Base-by-base conservation (phyloP, 2,797 vertebrate genomes). In the Enoplosus armatus region DNA sequence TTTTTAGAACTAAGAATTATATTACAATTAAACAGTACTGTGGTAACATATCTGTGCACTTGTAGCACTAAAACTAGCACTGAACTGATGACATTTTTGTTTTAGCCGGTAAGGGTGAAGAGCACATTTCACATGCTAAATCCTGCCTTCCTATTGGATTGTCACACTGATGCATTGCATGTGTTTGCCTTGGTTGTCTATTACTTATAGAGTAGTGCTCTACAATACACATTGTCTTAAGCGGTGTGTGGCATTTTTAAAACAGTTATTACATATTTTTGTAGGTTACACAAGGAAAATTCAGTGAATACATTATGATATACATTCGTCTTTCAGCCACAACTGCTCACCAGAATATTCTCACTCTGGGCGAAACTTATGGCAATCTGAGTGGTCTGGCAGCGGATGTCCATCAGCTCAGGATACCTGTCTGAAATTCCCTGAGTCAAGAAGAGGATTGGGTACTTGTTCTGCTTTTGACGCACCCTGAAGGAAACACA, bases 331-430 rank as follows among this genome's bases (percentile, higher is more conserved):
- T 60, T 31, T 61, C 6, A 9, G 20, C 33, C 10, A 62, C 18
- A 43, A 31, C 35, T 39, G 79, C 95, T 96, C 92, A 99, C 98
- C 95, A 99, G 93, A 58, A 99, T 94, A 87, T 98, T 97, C 92
- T 99, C 98, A 85, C 98, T 99, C 90, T 98, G 96, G 72, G 98
- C 98, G 71, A 99, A 99, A 89, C 96, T 99, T 82, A 99, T 96
- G 80, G 98, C 98, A 39, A 99, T 97, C 60, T 97, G 92, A 33
- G 97, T 99, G 72, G 96, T 97, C 85, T 96, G 97, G 90, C 95
- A 98, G 77, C 98, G 94, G 69, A 99, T 94, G 91, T 99, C 98
- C 97, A 99, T 99, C 29, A 99, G 92, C 84, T 99, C 97, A 11
- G 98, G 97, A 63, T 99, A 99, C 74, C 92, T 89, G 0, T 95